A percentile compares a stretch with the other conserved stretches of the same genome.
Evolutionary conservation across 2,888 invertebrate genomes (phyloP).

Genomic region (Synanthedon myopaeformis): DNA sequence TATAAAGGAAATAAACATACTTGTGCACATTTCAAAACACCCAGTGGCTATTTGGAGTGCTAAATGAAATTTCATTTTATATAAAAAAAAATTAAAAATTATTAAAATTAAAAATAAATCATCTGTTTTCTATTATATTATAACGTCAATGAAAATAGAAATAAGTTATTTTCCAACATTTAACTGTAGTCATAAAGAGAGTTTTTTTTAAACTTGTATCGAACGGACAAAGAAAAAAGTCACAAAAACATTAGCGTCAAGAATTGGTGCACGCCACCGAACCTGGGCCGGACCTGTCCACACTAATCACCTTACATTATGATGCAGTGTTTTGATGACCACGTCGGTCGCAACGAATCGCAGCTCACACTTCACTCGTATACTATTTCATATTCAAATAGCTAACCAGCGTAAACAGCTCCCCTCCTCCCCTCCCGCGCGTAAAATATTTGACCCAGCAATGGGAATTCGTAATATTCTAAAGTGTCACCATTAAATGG

Average conservation of each 20-base stretch:
- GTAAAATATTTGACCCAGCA: slow-evolving; percentile 1
- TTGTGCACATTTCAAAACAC: too few relatives aligned
- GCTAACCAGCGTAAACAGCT: slow-evolving; percentile 1
- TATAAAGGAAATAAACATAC: too few relatives aligned
- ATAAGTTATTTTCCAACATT: too few relatives aligned
- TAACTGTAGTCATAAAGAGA: too few relatives aligned
- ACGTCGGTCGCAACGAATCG: slow-evolving; percentile 46
- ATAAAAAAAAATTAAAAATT: too few relatives aligned
- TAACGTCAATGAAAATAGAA: too few relatives aligned
- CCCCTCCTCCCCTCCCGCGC: neutral
- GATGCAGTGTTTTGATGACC: slow-evolving; percentile 42
- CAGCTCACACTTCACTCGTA: slow-evolving; percentile 38
- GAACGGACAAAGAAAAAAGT: neutral
- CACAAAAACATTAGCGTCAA: slow-evolving; percentile 19
- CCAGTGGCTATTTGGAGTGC: too few relatives aligned
- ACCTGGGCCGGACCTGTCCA: slow-evolving; percentile 21
- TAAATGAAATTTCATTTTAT: too few relatives aligned
- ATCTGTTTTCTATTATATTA: too few relatives aligned
- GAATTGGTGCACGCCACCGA: slow-evolving; percentile 21
- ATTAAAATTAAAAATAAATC: too few relatives aligned
- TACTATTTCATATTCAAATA: slow-evolving; percentile 29
- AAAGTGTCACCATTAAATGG: neutral
- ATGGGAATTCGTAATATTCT: slow-evolving; percentile 1
- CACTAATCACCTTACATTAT: slow-evolving; percentile 36
- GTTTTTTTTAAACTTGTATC: too few relatives aligned